Conservation (phyloP, 2,113 vertebrate species). For the Grammomys dolichurus region DNA sequence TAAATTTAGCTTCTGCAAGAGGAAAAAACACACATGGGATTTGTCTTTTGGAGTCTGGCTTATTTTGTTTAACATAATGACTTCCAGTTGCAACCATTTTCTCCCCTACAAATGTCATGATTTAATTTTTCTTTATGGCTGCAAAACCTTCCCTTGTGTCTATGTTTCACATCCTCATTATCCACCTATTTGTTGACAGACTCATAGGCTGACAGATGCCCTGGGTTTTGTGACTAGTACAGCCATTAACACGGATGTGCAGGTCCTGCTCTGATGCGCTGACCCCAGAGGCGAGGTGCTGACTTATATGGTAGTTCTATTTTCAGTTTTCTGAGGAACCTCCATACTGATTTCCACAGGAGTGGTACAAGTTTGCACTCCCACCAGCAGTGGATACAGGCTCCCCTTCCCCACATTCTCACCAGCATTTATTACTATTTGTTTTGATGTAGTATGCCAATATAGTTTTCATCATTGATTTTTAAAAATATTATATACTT, state of each 20-base stretch:
- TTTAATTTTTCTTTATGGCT: background rate
- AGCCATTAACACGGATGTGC: background rate
- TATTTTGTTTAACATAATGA: background rate
- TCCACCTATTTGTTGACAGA: background rate
- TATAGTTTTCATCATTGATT: background rate
- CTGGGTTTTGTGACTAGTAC: background rate
- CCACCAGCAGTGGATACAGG: background rate
- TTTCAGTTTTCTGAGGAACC: background rate
- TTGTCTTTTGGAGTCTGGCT: background rate
- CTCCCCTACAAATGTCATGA: background rate
- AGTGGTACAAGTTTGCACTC: background rate
- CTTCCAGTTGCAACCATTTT: background rate
- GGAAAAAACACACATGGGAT: background rate
- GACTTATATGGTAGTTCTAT: background rate
- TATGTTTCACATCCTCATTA: background rate
- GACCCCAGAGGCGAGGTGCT: background rate
- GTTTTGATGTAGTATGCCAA: background rate
- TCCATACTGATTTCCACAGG: background rate
- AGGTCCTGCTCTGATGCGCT: background rate
- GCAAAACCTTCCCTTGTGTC: background rate
- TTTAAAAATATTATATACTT: background rate
- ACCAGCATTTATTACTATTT: background rate
- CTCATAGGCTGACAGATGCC: background rate
- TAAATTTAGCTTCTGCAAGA: constrained; percentile 2
- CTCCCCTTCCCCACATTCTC: background rate